These are phyloP conservation scores for Philotrypesis tridentata DNA, from an alignment of 1,140 invertebrate genomes.

Conservation along the genomic window DNA sequence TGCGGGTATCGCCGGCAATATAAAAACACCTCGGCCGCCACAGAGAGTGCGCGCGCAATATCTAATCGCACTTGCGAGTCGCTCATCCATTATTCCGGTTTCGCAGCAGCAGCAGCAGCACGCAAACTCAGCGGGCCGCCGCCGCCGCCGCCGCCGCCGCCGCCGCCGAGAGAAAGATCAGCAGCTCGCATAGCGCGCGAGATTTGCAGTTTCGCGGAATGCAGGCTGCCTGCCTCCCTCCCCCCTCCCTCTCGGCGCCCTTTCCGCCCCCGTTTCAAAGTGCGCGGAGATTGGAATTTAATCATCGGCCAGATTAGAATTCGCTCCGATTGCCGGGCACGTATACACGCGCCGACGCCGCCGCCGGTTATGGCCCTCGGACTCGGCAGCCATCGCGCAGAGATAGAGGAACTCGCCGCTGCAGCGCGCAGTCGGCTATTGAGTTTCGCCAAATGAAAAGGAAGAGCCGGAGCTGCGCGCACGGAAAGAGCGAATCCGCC, in stretches of 20 bases:
- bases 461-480: neutral
- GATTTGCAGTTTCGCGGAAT: conserved; percentile 24
- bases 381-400: too few relatives aligned
- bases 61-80: conserved; percentile 11
- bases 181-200: conserved; percentile 17
- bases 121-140: neutral
- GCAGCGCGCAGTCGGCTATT: conserved; percentile 1
- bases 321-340: conserved; percentile 33
- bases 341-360: neutral
- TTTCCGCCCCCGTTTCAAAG: conserved; percentile 5
- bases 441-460: conserved; percentile 17
- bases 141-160: too few relatives aligned
- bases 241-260: neutral
- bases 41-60: neutral
- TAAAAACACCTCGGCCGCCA: neutral
- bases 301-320: conserved; percentile 43
- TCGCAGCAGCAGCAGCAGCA: neutral
- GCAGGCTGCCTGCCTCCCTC: too few relatives aligned
- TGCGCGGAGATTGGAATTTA: conserved; percentile 42
- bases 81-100: conserved; percentile 31
- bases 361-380: neutral
- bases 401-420: neutral
- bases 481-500: too few relatives aligned
- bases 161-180: conserved; percentile 6
- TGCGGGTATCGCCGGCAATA: neutral